Evolutionary conservation across 2,797 vertebrate genomes (phyloP), one percentile per base, ranked within the genome.

Genomic region (Sciurus carolinensis): DNA sequence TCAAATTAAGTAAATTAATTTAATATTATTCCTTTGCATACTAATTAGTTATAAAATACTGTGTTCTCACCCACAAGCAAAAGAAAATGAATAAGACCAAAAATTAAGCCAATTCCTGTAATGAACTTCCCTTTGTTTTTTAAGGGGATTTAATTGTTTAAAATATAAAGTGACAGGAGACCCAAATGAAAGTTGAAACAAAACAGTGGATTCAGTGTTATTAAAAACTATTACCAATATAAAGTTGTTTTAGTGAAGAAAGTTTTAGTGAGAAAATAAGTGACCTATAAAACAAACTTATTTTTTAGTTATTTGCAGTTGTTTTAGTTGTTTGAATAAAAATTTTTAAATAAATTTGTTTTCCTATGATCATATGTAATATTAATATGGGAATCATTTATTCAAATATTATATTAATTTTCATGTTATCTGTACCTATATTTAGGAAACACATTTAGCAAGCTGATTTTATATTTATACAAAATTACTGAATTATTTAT

Each of bases 51-150:
- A 14, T 66, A 95, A 93, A 95, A 85, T 12, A 33, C 84, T 66
- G 7, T 91, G 7, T 92, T 59, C 8, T 50, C 47, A 0, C 14
- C 79, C 91, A 90, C 67, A 96, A 90, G 54, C 86, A 83, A 93
- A 91, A 18, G 28, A 87, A 91, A 33, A 75, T 90, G 20, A 95
- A 24, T 76, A 67, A 87, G 82, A 95, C 7, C 8, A 80, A 94
- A 96, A 85, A 90, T 85, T 96, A 93, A 89, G 94, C 47, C 92
- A 15, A 91, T 94, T 50, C 54, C 44, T 93, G 5, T 87, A 84
- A 93, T 91, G n/a, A 96, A 96, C 54, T 97, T 96, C 0, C 0
- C 88, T 95, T 98, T 97, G 36, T 96, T 88, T 64, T 97, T 67
- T 84, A 57, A 69, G 50, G 14, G 42, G 26, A 93, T 77, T 96